A percentile compares a stretch with the other conserved stretches of the same genome.
phyloP scores from a whole-genome alignment of 2,888 invertebrate species.

The Alloscopus bannaensis region DNA sequence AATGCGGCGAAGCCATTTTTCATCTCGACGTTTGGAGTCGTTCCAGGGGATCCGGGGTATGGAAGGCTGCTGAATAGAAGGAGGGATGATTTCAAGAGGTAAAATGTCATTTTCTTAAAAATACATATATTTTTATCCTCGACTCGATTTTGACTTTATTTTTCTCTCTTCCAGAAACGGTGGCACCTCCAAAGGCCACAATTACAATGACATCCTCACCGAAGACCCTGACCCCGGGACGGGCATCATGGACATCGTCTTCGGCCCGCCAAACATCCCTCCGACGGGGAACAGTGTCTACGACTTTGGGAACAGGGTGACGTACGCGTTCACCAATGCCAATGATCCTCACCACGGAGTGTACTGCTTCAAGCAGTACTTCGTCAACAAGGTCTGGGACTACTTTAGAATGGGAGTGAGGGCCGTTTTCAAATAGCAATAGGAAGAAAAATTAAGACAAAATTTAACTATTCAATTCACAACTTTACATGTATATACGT shows the following conservation, averaged over 20 bases:
- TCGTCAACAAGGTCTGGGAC: constrained; percentile 73
- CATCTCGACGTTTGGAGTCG: constrained; percentile 72
- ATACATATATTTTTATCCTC: background rate
- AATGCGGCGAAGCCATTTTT: constrained; percentile 72
- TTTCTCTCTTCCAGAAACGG: constrained; percentile 18
- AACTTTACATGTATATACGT: background rate
- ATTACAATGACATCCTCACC: constrained; percentile 52
- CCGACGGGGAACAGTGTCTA: constrained; percentile 69
- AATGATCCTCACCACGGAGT: constrained; percentile 72
- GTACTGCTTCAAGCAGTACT: constrained; percentile 73
- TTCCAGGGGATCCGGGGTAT: constrained; percentile 69
- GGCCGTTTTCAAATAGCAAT: constrained; percentile 64
- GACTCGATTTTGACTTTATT: too few species aligned
- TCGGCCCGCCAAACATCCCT: constrained; percentile 67
- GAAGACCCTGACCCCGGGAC: constrained; percentile 70
- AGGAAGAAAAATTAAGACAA: constrained; percentile 33
- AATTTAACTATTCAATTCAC: background rate
- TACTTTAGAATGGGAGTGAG: constrained; percentile 70
- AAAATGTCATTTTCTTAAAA: background rate
- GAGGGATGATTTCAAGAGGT: constrained; percentile 18
- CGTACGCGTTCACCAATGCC: constrained; percentile 70
- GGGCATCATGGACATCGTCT: constrained; percentile 68
- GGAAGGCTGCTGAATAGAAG: constrained; percentile 56
- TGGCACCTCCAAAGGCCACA: constrained; percentile 29
- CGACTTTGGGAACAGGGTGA: constrained; percentile 72